Evolutionary conservation across 2,797 vertebrate genomes (phyloP), one percentile per base, ranked within the genome.

Genomic region (Enteromius trimaculatus): DNA sequence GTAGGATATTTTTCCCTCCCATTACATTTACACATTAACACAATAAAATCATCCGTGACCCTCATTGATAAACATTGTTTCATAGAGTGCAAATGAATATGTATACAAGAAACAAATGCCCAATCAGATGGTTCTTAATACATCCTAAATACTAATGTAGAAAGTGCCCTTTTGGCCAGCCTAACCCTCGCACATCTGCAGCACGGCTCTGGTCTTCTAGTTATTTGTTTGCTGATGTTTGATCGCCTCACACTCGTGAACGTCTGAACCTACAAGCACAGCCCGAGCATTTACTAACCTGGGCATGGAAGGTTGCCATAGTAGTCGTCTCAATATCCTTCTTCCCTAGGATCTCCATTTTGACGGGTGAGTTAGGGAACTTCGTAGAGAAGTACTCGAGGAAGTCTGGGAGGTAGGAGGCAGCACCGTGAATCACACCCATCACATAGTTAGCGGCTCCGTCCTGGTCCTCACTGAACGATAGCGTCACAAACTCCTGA

Each of bases 301-400:
- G 98, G 96, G 96, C 92, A 91, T 98, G 96, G 95, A 98, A 99
- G 95, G 97, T 98, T 87, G 95, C 94, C 97, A 99, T 99, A 81
- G 96, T 98, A 53, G 98, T 99, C 79, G 98, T 99, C 94, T 99
- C 98, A 90, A 99, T 99, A 92, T 99, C 98, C 93, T 99, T 99
- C 94, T 99, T 99, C 90, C 96, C 98, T 80, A 99, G 93, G 92
- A 99, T 97, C 94, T 99, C 98, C 96, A 99, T 98, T 95, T 99
- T 99, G 90, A 99, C 98, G 23, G 97, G 97, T 21, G 97, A 96
- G 81, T 95, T 96, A 83, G 98, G 97, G 93, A 99, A 99, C 92
- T 97, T 98, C 91, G 93, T 93, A 0, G 98, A 98, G 95, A 99
- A 99, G 93, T 99, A 99, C 85, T 99, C 98, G 94, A 99, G 93